Evolutionary conservation across 2,113 vertebrate genomes (phyloP).

Genomic region (Osmerus eperlanus): DNA sequence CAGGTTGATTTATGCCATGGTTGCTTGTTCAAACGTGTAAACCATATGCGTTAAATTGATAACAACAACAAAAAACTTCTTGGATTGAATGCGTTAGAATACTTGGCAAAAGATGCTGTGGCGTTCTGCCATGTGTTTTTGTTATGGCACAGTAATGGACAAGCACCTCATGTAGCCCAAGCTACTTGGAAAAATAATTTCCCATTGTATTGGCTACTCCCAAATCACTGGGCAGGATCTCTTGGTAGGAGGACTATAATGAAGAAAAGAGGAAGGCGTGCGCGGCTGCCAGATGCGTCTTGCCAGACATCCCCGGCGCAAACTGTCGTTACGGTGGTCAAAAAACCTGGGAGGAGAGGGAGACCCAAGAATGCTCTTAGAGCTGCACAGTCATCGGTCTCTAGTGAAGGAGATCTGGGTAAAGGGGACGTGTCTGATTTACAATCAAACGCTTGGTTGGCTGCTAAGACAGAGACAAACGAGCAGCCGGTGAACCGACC

Average conservation of each 20-base stretch:
- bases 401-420: slow-evolving; percentile 7
- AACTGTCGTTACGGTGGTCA: slow-evolving; percentile 16
- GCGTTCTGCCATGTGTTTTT: too few species aligned
- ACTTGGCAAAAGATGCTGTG: neutral
- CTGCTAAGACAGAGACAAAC: neutral
- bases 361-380: slow-evolving; percentile 38
- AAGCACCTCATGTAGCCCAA: slow-evolving; percentile 5
- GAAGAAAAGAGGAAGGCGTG: slow-evolving; percentile 75
- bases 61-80: too few species aligned
- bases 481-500: slow-evolving; percentile 32
- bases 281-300: slow-evolving; percentile 54
- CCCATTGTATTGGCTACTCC: too few species aligned
- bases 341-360: slow-evolving; percentile 36
- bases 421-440: slow-evolving; percentile 7
- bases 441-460: neutral
- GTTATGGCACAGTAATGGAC: too few species aligned
- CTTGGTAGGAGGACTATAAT: slow-evolving; percentile 22
- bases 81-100: neutral
- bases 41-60: too few species aligned
- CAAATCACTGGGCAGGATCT: neutral
- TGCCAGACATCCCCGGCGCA: slow-evolving; percentile 24
- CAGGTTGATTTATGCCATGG: neutral
- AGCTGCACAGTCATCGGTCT: neutral
- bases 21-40: neutral
- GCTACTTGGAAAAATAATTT: neutral